Percentiles rank a stretch among this genome's conserved stretches.
These are phyloP conservation scores for Oplegnathus fasciatus DNA, from an alignment of 2,113 vertebrate species.

Conservation along the genomic window DNA sequence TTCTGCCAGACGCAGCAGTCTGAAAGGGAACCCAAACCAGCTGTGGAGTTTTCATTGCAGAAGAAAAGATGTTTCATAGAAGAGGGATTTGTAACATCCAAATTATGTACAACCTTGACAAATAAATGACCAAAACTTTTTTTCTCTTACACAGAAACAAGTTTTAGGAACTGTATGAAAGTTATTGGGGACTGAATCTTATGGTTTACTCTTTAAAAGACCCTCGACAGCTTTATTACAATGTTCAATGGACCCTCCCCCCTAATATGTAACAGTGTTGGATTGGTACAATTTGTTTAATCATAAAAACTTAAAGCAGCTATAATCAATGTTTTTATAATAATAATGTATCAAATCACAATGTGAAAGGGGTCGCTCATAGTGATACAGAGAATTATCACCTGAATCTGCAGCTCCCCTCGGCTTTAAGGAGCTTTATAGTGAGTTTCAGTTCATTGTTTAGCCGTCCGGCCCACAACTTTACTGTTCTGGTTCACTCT, in stretches of 20 bases:
- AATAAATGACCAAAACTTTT: neutral
- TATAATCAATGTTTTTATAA: neutral
- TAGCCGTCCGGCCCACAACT: too few relatives aligned
- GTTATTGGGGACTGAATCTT: neutral
- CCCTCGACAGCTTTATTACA: neutral
- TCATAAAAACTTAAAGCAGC: neutral
- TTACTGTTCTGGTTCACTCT: too few relatives aligned
- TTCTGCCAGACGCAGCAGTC: slow-evolving; percentile 3
- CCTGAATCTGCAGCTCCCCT: neutral
- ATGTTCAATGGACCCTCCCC: neutral
- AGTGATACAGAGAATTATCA: neutral
- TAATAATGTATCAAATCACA: neutral
- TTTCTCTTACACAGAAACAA: neutral
- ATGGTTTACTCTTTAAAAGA: neutral
- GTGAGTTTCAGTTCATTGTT: neutral
- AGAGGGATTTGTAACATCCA: neutral
- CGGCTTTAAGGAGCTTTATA: neutral
- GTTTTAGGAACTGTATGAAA: neutral
- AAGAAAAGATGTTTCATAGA: slow-evolving; percentile 4
- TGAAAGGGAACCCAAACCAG: neutral
- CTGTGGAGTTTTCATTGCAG: neutral
- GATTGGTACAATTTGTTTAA: neutral
- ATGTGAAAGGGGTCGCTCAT: neutral
- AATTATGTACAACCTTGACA: neutral
- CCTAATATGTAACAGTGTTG: neutral